Base-by-base conservation (phyloP, 2,797 vertebrate species). In the Furcifer pardalis region DNA sequence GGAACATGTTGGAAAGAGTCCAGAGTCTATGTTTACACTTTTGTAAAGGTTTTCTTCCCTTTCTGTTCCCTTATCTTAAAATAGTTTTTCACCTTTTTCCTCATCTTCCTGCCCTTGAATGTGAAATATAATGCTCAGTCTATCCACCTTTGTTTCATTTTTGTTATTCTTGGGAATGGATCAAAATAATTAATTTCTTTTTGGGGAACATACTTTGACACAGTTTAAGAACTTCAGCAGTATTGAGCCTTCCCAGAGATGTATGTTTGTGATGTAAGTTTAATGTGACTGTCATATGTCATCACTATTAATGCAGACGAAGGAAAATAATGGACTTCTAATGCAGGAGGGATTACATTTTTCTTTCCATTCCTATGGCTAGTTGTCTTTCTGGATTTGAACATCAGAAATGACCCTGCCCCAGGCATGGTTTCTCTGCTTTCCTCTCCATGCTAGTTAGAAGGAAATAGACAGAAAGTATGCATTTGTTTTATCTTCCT, bases 361-460 rank as follows among this genome's bases (percentile, higher is more conserved):
- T 27, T 42, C 7, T 68, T 76, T 44, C 25, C 12, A 9, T 60
- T 65, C 1, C 27, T 71, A 71, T 86, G 56, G 7, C 2, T 46
- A 32, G 1, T 83, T 66, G 56, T 83, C 66, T 81, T 79, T 7
- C 63, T 86, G 0, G 63, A 23, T 68, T 6, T 0, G 21, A 8
- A 10, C 56, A 30, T 27, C 15, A 63, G 62, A 32, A 27, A 44
- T 56, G 23, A 86, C 60, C 82, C 21, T 21, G 17, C 13, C 13
- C 52, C 13, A 15, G 85, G 0, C 79, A 15, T 62, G 66, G 86
- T 88, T 87, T 12, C 19, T 84, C 79, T 88, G 1, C 32, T 88
- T 80, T 12, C 78, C 86, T 77, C 86, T 49, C 66, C 35, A 59
- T 80, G 32, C 73, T 80, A 88, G 81, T 63, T 0, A 12, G 44